phyloP scores from a whole-genome alignment of 2,113 vertebrate species.

The Puntigrus tetrazona region DNA sequence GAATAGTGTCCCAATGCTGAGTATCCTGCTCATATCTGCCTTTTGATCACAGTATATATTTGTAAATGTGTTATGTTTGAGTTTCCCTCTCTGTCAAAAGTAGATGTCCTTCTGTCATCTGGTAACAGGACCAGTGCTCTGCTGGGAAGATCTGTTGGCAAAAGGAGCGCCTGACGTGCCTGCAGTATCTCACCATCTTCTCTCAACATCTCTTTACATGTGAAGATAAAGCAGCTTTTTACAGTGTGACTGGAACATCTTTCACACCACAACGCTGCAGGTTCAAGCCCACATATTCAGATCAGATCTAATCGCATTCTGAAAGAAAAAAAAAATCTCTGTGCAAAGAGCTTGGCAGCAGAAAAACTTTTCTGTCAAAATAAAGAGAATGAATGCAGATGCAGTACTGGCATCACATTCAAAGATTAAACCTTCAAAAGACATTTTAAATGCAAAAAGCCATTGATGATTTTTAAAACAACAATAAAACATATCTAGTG shows the following conservation, averaged over 20 bases:
- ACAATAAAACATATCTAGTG: too few relatives aligned
- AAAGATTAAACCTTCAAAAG: neutral
- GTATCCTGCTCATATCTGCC: neutral
- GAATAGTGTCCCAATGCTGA: neutral
- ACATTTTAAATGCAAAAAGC: neutral
- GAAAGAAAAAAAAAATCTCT: conserved; percentile 16
- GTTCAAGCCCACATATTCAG: conserved; percentile 70
- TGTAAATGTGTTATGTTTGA: neutral
- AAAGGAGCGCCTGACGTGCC: neutral
- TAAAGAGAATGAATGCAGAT: neutral
- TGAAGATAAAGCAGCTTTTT: conserved; percentile 76
- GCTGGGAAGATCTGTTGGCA: neutral
- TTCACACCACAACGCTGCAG: conserved; percentile 68
- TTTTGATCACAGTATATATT: neutral
- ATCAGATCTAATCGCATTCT: conserved; percentile 71
- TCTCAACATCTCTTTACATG: conserved; percentile 59
- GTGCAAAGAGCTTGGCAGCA: neutral
- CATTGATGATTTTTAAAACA: neutral
- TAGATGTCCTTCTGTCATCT: neutral
- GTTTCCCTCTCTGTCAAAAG: neutral
- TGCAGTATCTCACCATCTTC: conserved; percentile 1
- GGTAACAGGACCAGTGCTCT: neutral
- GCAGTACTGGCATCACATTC: neutral
- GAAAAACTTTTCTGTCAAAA: neutral
- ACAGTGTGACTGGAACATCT: conserved; percentile 65